phyloP scores from a whole-genome alignment of 2,888 invertebrate species.

The Notocelia uddmanniana region DNA sequence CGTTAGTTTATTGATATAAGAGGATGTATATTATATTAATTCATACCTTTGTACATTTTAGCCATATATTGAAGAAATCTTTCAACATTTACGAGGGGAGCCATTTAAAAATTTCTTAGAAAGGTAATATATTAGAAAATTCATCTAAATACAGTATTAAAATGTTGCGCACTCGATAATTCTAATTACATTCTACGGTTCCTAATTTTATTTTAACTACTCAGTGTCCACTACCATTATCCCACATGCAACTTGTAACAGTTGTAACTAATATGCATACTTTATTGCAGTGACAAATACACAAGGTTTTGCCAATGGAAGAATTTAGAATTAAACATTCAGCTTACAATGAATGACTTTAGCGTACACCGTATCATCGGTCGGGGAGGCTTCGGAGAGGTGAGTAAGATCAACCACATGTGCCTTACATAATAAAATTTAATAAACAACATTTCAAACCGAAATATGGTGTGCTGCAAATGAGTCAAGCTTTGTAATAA shows the following conservation, averaged over 20 bases:
- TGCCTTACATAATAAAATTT: neutral
- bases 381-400: conserved; percentile 99
- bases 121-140: conserved; percentile 87
- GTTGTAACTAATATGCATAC: conserved; percentile 14
- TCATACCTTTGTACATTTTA: conserved; percentile 83
- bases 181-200: no score
- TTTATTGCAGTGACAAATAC: conserved; percentile 96
- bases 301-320: conserved; percentile 99
- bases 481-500: conserved; percentile 27
- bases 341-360: conserved; percentile 99
- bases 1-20: neutral
- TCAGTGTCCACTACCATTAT: neutral
- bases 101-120: conserved; percentile 99
- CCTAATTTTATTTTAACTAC: conserved; percentile 2
- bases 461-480: conserved; percentile 20
- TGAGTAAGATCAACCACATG: conserved; percentile 53
- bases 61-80: conserved; percentile 99
- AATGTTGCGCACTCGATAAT: conserved; percentile 3
- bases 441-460: conserved; percentile 10
- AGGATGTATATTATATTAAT: conserved; percentile 26
- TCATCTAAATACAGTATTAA: neutral
- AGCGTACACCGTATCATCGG: conserved; percentile 99
- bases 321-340: conserved; percentile 99
- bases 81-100: conserved; percentile 97
- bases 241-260: conserved; percentile 13